Evolutionary conservation across 1,140 invertebrate species (phyloP).

Genomic region (Leptinotarsa undecemlineata): DNA sequence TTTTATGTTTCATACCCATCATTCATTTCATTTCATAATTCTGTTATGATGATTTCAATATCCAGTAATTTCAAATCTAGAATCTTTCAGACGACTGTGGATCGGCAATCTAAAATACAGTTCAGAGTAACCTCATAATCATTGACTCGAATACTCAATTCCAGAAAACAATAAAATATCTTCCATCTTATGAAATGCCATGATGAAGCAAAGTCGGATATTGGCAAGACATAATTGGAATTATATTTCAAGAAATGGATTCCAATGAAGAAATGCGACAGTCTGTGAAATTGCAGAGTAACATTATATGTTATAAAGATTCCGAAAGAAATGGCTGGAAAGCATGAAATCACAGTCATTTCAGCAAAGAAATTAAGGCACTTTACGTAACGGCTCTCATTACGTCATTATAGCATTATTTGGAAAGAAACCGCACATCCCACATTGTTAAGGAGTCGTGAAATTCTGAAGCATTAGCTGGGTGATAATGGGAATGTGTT

Average conservation of each 20-base stretch:
- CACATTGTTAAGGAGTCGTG: constrained; percentile 7
- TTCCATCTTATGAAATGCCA: neutral
- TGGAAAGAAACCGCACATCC: constrained; percentile 21
- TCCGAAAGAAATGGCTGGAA: constrained; percentile 10
- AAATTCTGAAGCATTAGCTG: neutral
- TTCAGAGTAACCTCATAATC: no score
- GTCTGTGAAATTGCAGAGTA: constrained; percentile 11
- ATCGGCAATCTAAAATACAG: no score
- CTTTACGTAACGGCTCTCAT: constrained; percentile 20
- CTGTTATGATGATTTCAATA: no score
- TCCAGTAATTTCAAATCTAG: no score
- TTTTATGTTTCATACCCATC: no score
- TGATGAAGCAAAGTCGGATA: neutral
- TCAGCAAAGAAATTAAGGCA: constrained; percentile 12
- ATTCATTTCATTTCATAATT: no score
- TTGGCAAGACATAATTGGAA: neutral
- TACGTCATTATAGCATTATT: constrained; percentile 25
- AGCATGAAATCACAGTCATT: constrained; percentile 24
- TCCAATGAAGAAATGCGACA: neutral
- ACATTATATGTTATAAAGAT: constrained; percentile 21
- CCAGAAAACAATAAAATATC: no score
- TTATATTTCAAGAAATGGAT: neutral
- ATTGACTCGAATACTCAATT: no score
- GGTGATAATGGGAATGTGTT: constrained; percentile 16
- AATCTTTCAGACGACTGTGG: no score